Percentiles rank a stretch among this genome's conserved stretches.
Conservation (phyloP, 37 sponge, comb jelly and placozoan genomes). For the Cliona cf. orientalis region DNA sequence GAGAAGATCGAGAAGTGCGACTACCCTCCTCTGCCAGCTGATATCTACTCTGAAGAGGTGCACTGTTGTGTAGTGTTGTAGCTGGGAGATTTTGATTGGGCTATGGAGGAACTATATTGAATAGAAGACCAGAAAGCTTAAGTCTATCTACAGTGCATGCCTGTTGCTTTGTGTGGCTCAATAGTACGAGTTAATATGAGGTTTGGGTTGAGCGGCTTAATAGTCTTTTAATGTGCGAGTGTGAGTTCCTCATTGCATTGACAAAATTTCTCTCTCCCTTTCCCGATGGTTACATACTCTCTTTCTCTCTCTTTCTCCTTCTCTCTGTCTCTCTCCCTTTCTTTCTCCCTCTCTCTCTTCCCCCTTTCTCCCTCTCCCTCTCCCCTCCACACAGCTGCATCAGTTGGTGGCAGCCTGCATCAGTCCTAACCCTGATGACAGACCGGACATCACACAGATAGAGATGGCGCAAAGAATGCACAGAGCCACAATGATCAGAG, state of each 20-base stretch:
- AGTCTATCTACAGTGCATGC: too few species aligned
- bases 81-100: too few species aligned
- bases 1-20: constrained; percentile 99
- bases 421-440: constrained; percentile 87
- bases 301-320: not conserved
- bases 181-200: too few species aligned
- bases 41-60: constrained; percentile 92
- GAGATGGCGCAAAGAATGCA: constrained; percentile 91
- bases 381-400: constrained; percentile 71
- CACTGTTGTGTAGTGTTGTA: not conserved
- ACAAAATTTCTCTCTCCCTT: too few species aligned
- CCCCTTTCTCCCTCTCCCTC: not conserved
- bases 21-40: constrained; percentile 98
- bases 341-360: not conserved
- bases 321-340: not conserved
- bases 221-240: not conserved
- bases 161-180: not conserved
- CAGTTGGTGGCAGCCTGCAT: constrained; percentile 89
- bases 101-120: too few species aligned
- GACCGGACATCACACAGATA: constrained; percentile 89
- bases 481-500: constrained; percentile 24
- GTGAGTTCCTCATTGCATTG: not conserved
- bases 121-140: too few species aligned
- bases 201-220: too few species aligned
- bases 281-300: too few species aligned